These are phyloP conservation scores for Pammene fasciana DNA, from an alignment of 2,888 invertebrate species.

Conservation along the genomic window DNA sequence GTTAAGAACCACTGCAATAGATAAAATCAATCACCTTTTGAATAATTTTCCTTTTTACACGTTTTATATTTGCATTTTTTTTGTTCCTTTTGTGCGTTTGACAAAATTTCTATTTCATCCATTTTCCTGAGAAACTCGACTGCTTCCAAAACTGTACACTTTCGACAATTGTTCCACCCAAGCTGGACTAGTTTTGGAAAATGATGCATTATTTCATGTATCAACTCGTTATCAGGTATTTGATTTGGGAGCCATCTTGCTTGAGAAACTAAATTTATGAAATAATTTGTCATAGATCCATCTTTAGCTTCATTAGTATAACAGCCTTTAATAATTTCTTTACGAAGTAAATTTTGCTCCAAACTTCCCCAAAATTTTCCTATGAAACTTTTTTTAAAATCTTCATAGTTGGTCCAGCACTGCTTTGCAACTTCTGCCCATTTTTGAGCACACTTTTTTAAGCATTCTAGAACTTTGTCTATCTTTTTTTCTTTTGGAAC, in stretches of 20 bases:
- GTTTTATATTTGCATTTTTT: not conserved
- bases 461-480: too few relatives aligned
- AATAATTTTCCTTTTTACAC: not conserved
- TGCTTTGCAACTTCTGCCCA: not conserved
- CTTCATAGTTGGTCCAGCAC: slow-evolving; percentile 10
- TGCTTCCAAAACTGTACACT: slow-evolving; percentile 9
- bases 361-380: slow-evolving; percentile 5
- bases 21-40: too few relatives aligned
- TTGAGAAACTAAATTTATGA: slow-evolving; percentile 2
- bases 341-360: slow-evolving; percentile 1
- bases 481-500: too few relatives aligned
- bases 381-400: slow-evolving; percentile 18
- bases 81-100: not conserved
- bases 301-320: not conserved
- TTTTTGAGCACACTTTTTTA: not conserved
- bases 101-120: not conserved
- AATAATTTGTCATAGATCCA: not conserved
- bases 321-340: not conserved
- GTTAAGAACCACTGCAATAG: too few relatives aligned
- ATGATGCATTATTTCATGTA: slow-evolving; percentile 20
- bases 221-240: slow-evolving; percentile 7
- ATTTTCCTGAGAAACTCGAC: slow-evolving; percentile 13
- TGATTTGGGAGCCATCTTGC: slow-evolving; percentile 15
- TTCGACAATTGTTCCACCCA: not conserved
- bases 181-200: slow-evolving; percentile 10